These are phyloP conservation scores for Agrotis exclamationis DNA, from an alignment of 2,888 invertebrate species.

Conservation along the genomic window DNA sequence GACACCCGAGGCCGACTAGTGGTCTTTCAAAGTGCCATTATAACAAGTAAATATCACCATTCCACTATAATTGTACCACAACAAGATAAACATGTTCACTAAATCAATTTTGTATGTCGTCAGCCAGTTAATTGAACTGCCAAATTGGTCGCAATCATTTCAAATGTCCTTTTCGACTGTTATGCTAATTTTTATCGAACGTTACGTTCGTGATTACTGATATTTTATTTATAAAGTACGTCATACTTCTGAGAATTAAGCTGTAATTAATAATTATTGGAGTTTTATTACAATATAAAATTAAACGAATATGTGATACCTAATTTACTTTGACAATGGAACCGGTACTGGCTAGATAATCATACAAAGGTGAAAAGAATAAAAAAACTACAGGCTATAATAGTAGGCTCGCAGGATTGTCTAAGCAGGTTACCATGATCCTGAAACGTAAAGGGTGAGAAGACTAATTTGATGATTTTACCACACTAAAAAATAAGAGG, in stretches of 20 bases:
- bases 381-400: neutral
- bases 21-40: constrained; percentile 75
- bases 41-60: constrained; percentile 54
- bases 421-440: too few species aligned
- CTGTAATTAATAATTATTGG: neutral
- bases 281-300: neutral
- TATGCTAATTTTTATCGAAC: constrained; percentile 48
- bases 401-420: too few species aligned
- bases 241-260: neutral
- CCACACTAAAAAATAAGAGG: too few species aligned
- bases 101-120: constrained; percentile 40
- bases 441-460: too few species aligned
- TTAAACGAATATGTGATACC: constrained; percentile 6
- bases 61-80: constrained; percentile 56
- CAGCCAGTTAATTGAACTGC: constrained; percentile 44
- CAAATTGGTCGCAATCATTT: constrained; percentile 39
- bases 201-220: neutral
- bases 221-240: constrained; percentile 1
- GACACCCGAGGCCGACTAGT: constrained; percentile 82
- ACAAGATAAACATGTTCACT: constrained; percentile 27
- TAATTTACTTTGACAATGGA: neutral
- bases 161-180: constrained; percentile 33
- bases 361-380: too few species aligned
- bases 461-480: too few species aligned
- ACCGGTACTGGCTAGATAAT: neutral